Percentiles rank a stretch among this genome's conserved stretches.
These are phyloP conservation scores for Muntiacus muntjak DNA, from an alignment of 2,113 vertebrate genomes.

Conservation along the genomic window DNA sequence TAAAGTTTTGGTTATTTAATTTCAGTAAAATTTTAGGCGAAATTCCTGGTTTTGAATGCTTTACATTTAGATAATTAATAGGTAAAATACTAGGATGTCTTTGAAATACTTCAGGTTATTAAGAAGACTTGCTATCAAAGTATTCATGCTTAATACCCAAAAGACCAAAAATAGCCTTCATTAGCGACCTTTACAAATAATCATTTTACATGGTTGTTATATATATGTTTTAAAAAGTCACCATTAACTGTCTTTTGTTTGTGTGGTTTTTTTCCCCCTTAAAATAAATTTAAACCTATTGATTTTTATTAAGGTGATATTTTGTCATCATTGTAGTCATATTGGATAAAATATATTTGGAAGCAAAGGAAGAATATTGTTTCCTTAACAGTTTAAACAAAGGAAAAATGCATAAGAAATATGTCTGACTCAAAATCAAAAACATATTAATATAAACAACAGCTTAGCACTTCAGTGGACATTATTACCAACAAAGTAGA, in stretches of 20 bases:
- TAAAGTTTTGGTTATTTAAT: neutral
- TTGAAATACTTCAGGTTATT: neutral
- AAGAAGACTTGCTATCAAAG: neutral
- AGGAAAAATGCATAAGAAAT: neutral
- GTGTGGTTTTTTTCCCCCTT: neutral
- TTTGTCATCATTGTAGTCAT: neutral
- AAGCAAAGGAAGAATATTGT: neutral
- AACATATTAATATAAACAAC: neutral
- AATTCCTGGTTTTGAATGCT: neutral
- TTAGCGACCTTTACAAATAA: neutral
- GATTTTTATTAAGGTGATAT: neutral
- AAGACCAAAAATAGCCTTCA: neutral
- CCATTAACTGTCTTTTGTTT: neutral
- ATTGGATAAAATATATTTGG: neutral
- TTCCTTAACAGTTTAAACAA: neutral
- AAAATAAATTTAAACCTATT: conserved; percentile 1
- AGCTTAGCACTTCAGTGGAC: neutral
- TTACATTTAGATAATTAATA: neutral
- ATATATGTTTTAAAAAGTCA: neutral
- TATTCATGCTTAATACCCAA: neutral
- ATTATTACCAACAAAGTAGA: neutral
- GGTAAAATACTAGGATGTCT: neutral
- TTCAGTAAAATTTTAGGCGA: neutral
- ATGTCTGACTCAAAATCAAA: neutral
- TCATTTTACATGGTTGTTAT: neutral